phyloP scores from a whole-genome alignment of 2,113 vertebrate genomes.

The Chloroceryle aenea region DNA sequence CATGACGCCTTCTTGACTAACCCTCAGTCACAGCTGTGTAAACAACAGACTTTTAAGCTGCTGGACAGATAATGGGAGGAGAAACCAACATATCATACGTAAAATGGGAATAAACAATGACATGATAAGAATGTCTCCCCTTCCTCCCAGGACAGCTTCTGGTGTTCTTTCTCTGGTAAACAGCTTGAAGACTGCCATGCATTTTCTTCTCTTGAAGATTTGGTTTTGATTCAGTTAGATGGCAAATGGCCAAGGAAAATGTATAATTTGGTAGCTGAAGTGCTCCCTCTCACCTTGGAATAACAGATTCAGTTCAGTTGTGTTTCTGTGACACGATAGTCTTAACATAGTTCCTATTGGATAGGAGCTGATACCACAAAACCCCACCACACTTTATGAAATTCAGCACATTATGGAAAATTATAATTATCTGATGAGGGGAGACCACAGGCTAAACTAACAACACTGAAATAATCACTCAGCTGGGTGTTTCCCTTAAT shows the following conservation, averaged over 20 bases:
- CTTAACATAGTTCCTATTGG: background rate
- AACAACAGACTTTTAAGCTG: slow-evolving; percentile 60
- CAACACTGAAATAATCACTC: slow-evolving; percentile 25
- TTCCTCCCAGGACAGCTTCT: slow-evolving; percentile 7
- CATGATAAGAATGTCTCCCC: slow-evolving; percentile 13
- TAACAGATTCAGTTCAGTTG: background rate
- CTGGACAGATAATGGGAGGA: slow-evolving; percentile 60
- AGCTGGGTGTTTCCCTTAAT: slow-evolving; percentile 25
- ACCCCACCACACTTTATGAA: background rate
- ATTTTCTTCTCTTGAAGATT: background rate
- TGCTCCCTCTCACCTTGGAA: slow-evolving; percentile 11
- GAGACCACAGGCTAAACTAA: slow-evolving; percentile 24
- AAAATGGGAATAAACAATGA: slow-evolving; percentile 54
- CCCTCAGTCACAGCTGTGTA: slow-evolving; percentile 74
- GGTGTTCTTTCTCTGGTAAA: background rate
- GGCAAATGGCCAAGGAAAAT: slow-evolving; percentile 47
- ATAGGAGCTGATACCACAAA: slow-evolving; percentile 1
- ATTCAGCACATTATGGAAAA: slow-evolving; percentile 42
- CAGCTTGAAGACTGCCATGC: background rate
- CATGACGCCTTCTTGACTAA: slow-evolving; percentile 46
- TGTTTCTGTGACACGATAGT: background rate
- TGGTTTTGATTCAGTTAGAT: background rate
- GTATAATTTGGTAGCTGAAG: slow-evolving; percentile 10
- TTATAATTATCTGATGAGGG: background rate
- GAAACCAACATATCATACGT: slow-evolving; percentile 23